Evolutionary conservation across 2,113 vertebrate species (phyloP), one percentile per base, ranked within the genome.

Genomic region (Turdus rufiventris): DNA sequence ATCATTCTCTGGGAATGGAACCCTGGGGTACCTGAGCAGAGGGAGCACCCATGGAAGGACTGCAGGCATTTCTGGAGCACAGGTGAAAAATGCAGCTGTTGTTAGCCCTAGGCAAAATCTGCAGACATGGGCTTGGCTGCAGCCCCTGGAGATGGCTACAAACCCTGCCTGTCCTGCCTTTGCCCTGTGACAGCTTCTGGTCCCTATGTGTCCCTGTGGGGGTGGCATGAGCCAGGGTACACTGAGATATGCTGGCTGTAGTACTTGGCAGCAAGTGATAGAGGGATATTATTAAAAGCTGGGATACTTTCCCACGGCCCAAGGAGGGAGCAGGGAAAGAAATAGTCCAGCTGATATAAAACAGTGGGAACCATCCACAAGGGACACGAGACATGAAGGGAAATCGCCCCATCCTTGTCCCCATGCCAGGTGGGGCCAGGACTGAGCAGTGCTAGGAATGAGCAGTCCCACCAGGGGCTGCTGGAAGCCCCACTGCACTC

Each of bases 11-110:
- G 47, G 56, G 73, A 87, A 40, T 0, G 1, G n/a, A 21, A 42
- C 5, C 17, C 21, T 0, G 0, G 60, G 17, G 2, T 34, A 15
- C 0, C 0, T 3, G 12, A 54, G 13, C 62, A 88, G 40, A 40
- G 56, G 18, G 2, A 1, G 7, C 20, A 33, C 14, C 19, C 58
- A 26, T 29, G 26, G 23, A 36, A 45, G 1, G 9, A 12, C 73
- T 54, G 57, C 0, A 0, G 48, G n/a, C 51, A n/a, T 88, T 90
- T 92, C 28, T 76, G 48, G 34, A 57, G n/a, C 36, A 20, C 0
- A 4, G 19, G 17, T 53, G 18, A 28, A 73, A 63, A 90, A 48
- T 3, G 8, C 1, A 3, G 26, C 18, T 28, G 0, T 45, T 4
- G 2, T 45, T 36, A 58, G 34, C 29, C 23, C 4, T 3, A 3